Evolutionary conservation across 2,888 invertebrate genomes (phyloP).

Genomic region (Geotrupes spiniger): DNA sequence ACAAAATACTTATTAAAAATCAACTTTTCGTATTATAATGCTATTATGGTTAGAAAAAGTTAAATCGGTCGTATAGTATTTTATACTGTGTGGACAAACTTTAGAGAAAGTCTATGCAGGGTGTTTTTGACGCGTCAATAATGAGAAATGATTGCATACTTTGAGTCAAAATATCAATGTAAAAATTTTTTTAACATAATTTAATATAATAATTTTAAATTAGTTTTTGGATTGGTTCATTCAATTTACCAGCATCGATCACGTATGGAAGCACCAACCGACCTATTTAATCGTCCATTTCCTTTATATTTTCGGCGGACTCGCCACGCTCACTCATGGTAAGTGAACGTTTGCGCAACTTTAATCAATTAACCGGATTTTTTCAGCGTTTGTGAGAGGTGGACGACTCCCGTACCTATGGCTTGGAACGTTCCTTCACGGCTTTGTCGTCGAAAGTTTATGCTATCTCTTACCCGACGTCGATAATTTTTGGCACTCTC

Average conservation of each 20-base stretch:
- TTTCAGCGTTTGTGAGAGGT: constrained; percentile 65
- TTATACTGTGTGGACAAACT: too few species aligned
- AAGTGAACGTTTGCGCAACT: constrained; percentile 33
- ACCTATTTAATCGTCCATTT: constrained; percentile 64
- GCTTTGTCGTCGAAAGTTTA: constrained; percentile 68
- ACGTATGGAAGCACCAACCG: constrained; percentile 64
- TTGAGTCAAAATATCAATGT: too few species aligned
- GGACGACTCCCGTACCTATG: constrained; percentile 74
- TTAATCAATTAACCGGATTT: constrained; percentile 10
- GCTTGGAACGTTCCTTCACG: constrained; percentile 71
- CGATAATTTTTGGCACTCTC: constrained; percentile 84
- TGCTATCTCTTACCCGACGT: constrained; percentile 69
- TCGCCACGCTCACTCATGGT: constrained; percentile 69
- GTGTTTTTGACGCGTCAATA: too few species aligned
- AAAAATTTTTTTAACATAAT: too few species aligned
- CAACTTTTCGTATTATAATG: too few species aligned
- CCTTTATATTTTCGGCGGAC: constrained; percentile 59
- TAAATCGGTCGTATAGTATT: too few species aligned
- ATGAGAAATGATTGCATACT: too few species aligned
- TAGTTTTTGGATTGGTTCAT: constrained; percentile 59
- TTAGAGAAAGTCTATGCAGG: too few species aligned
- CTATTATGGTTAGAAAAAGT: too few species aligned
- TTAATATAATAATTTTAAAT: too few species aligned
- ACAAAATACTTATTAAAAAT: too few species aligned
- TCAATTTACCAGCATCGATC: constrained; percentile 53